These are phyloP conservation scores for Anguilla marmorata DNA, from an alignment of 2,797 vertebrate species.

Conservation along the genomic window DNA sequence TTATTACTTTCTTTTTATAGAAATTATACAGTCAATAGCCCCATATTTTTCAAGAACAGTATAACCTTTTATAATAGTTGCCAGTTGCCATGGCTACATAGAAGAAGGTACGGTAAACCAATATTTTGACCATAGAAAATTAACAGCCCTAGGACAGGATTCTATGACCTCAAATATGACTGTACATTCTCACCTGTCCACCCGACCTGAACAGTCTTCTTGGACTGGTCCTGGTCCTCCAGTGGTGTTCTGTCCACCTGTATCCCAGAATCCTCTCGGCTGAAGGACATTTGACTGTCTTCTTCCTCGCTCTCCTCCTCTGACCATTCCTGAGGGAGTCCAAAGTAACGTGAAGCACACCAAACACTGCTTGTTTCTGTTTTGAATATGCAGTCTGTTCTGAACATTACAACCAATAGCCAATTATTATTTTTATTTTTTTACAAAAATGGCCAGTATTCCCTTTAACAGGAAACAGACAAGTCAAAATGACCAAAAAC, in stretches of 20 bases:
- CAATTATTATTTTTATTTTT: too few species aligned
- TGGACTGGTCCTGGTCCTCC: conserved; percentile 83
- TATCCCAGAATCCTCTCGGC: conserved; percentile 96
- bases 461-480: not conserved
- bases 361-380: not conserved
- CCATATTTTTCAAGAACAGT: too few species aligned
- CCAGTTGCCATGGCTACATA: not conserved
- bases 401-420: not conserved
- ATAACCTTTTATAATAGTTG: not conserved
- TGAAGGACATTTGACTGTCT: conserved; percentile 83
- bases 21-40: too few species aligned
- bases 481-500: not conserved
- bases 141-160: not conserved
- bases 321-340: conserved; percentile 82
- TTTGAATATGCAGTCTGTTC: not conserved
- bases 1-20: too few species aligned
- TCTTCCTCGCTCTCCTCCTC: conserved; percentile 90
- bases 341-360: not conserved
- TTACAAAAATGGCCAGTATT: not conserved
- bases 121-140: not conserved
- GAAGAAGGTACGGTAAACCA: not conserved
- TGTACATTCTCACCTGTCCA: conserved; percentile 79
- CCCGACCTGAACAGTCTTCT: conserved; percentile 73
- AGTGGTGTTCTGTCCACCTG: conserved; percentile 90
- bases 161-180: not conserved